Evolutionary conservation across 1,140 invertebrate genomes (phyloP), one percentile per base, ranked within the genome.

Genomic region (Macrocentrus cingulum): DNA sequence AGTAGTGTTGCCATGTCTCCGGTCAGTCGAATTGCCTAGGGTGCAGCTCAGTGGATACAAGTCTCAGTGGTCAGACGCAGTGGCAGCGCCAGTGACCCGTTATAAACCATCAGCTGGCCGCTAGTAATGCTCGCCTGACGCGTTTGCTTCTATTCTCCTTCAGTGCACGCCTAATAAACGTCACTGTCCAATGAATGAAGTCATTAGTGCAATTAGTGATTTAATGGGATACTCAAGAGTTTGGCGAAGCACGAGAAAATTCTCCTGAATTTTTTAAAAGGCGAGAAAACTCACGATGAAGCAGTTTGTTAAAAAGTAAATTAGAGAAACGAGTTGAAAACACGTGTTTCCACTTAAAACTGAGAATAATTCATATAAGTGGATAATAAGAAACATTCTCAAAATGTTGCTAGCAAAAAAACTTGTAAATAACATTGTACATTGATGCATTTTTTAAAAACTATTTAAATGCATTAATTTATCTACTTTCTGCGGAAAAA

Each of bases 341-440:
- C 7, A 39, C 36, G 36, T 11, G 15, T 39, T 39, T 39, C 36
- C 13, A 15, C 36, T 39, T 39, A n/a, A n/a, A n/a, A n/a, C n/a
- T 15, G 8, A 13, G 8, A 4, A 39, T 3, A 39, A 39, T 3
- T 39, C 13, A 15, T 13, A 4, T 5, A 15, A 39, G 36, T 39
- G 36, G 36, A 39, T 39, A 39, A 39, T 39, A 39, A n/a, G 36
- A 39, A 39, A 39, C 13, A 39, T 39, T 39, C 25, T 29, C 9
- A 9, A 9, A 29, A 29, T 9, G 9, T 5, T 29, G 25, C n/a
- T n/a, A n/a, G n/a, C n/a, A 9, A 29, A 29, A 5, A 5, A 29
- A 9, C 25, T 29, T 9, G 25, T 4, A 9, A 29, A 4, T 29
- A 29, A 29, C 25, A 29, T 9, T 29, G 25, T 9, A 29, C 25